Evolutionary conservation across 2,797 vertebrate genomes (phyloP).

Genomic region (Phalloptychus januarius): DNA sequence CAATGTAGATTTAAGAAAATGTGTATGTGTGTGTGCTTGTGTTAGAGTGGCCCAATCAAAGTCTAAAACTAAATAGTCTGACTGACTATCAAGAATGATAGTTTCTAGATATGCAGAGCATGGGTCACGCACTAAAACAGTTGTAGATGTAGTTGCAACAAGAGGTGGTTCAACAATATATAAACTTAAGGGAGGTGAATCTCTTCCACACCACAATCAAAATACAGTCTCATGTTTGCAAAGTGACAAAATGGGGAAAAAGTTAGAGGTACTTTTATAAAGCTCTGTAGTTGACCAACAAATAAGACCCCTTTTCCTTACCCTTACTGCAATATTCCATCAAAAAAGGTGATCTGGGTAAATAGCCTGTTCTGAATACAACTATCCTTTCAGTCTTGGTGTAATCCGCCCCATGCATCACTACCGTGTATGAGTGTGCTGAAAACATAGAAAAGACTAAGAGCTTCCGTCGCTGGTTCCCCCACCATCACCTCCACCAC

Average conservation of each 20-base stretch:
- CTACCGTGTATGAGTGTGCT: conserved; percentile 32
- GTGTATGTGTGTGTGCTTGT: neutral
- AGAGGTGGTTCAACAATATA: neutral
- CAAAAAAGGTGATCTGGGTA: conserved; percentile 28
- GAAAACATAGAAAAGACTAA: conserved; percentile 56
- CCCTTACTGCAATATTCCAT: conserved; percentile 3
- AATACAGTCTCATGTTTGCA: neutral
- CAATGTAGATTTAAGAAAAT: neutral
- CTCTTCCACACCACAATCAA: neutral
- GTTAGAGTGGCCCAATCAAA: neutral
- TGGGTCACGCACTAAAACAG: neutral
- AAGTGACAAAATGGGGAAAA: neutral
- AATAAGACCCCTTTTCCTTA: neutral
- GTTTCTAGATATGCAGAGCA: neutral
- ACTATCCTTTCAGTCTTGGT: conserved; percentile 32
- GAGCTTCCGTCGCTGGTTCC: conserved; percentile 41
- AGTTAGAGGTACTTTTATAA: neutral
- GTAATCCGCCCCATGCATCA: conserved; percentile 63
- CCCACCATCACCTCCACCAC: conserved; percentile 30
- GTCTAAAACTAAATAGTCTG: neutral
- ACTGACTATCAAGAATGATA: neutral
- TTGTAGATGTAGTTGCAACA: neutral
- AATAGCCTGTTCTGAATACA: conserved; percentile 14
- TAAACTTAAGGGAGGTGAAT: neutral
- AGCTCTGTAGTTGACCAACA: neutral